A percentile compares a stretch with the other conserved stretches of the same genome.
phyloP scores from a whole-genome alignment of 2,888 invertebrate species.

The Caenorhabditis angaria region DNA sequence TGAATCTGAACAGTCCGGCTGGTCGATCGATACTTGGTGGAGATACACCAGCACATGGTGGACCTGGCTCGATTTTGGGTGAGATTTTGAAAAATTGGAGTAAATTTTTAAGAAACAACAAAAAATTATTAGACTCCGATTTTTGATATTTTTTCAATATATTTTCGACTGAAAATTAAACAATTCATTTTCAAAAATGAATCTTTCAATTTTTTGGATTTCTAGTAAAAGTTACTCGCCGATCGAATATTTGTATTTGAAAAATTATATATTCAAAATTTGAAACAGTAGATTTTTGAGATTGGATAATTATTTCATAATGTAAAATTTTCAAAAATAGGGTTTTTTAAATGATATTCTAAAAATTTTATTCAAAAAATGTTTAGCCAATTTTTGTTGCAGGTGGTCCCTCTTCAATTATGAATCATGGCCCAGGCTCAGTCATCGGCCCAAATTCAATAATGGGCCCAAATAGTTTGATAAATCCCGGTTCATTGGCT shows the following conservation, averaged over 20 bases:
- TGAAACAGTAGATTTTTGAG: too few species aligned
- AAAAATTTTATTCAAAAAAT: background rate
- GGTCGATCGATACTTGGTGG: slow-evolving; percentile 48
- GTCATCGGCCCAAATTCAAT: slow-evolving; percentile 55
- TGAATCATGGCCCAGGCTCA: slow-evolving; percentile 58
- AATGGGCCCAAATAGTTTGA: slow-evolving; percentile 42
- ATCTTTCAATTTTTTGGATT: too few species aligned
- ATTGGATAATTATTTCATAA: too few species aligned
- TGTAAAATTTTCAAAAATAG: too few species aligned
- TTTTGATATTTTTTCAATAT: too few species aligned
- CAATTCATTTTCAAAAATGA: too few species aligned
- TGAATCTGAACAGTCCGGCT: slow-evolving; percentile 56
- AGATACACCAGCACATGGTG: slow-evolving; percentile 58
- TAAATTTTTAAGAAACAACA: too few species aligned
- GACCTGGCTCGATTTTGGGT: slow-evolving; percentile 30
- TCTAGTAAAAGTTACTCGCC: too few species aligned
- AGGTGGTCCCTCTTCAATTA: slow-evolving; percentile 35
- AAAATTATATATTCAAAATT: too few species aligned
- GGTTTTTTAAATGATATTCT: background rate
- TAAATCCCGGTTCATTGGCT: slow-evolving; percentile 34
- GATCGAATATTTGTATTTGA: too few species aligned
- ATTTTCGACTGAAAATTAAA: too few species aligned
- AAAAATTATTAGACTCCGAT: too few species aligned
- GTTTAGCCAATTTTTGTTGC: slow-evolving; percentile 11
- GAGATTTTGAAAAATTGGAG: background rate